Evolutionary conservation across 1,140 invertebrate genomes (phyloP), one percentile per base, ranked within the genome.

Genomic region (Semibalanus balanoides): DNA sequence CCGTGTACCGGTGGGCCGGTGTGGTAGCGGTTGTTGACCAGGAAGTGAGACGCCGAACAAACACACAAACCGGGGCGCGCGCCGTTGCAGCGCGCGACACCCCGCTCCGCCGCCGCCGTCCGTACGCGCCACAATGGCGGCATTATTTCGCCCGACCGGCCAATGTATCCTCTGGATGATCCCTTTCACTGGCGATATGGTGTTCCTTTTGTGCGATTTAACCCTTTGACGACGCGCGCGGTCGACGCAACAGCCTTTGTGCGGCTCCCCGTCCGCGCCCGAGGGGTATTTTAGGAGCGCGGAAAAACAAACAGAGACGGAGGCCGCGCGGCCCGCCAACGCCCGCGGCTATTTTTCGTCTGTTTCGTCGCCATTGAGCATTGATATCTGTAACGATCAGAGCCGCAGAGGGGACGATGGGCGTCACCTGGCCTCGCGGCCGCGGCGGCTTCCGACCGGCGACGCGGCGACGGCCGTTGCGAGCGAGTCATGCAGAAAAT

Each of bases 161-260:
- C 51, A 64, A 64, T 64, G 51, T 64, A 64, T 64, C 51, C 51
- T 64, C 51, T 64, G 14, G 51, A 7, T 64, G 51, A 64, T 64
- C 51, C 51, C 51, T 64, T 64, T 64, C 51, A 64, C 14, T 19
- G 51, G 51, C 51, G 51, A 64, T 64, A 64, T 64, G 51, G 51
- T 64, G 51, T 64, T 64, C 51, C 51, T 64, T 64, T 64, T 64
- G 51, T 64, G 51, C 51, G 51, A 64, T 64, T 64, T 64, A 64
- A 64, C 51, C 51, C 51, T 64, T 64, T 64, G 51, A 64, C 51
- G 51, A 64, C 51, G 51, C 35, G 51, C 51, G 51, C 51, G 51
- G 51, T 19, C 14, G 51, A 19, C 51, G 51, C 51, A 64, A 25
- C 51, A 14, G 11, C 51, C 51, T 64, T 64, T 64, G 51, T 64